phyloP scores from a whole-genome alignment of 2,888 invertebrate genomes.

The Timema podura region DNA sequence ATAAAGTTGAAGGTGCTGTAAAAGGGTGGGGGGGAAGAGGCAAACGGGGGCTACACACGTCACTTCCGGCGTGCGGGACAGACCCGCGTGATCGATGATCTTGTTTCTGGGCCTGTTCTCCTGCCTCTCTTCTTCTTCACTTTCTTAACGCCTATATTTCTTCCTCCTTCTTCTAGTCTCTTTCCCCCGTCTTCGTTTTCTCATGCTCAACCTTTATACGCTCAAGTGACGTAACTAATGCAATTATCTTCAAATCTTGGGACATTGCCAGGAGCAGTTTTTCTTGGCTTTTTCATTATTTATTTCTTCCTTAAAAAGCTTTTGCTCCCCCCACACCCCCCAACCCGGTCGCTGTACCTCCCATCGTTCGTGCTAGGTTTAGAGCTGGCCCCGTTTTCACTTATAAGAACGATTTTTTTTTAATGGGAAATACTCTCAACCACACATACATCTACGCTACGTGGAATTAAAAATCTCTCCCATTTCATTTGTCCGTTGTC shows the following conservation, averaged over 20 bases:
- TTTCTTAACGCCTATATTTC: neutral
- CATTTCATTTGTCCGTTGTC: no score
- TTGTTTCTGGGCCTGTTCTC: neutral
- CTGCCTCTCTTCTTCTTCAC: neutral
- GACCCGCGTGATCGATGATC: neutral
- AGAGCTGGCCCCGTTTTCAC: no score
- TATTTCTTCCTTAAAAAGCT: no score
- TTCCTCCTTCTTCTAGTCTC: neutral
- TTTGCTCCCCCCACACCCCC: no score
- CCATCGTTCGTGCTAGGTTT: no score
- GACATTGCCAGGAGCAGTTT: slow-evolving; percentile 16
- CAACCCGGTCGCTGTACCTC: no score
- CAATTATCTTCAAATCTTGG: slow-evolving; percentile 28
- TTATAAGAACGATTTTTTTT: no score
- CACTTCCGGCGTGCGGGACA: neutral
- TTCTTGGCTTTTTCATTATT: slow-evolving; percentile 6
- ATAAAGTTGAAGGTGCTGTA: neutral
- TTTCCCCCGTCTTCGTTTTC: slow-evolving; percentile 15
- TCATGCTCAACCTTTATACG: slow-evolving; percentile 26
- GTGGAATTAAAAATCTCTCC: no score
- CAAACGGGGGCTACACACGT: neutral
- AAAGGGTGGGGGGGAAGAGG: neutral
- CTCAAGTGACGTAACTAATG: slow-evolving; percentile 30
- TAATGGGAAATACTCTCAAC: no score
- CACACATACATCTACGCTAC: no score